A percentile compares a stretch with the other conserved stretches of the same genome.
phyloP scores from a whole-genome alignment of 2,797 vertebrate species.

The Decapterus maruadsi region DNA sequence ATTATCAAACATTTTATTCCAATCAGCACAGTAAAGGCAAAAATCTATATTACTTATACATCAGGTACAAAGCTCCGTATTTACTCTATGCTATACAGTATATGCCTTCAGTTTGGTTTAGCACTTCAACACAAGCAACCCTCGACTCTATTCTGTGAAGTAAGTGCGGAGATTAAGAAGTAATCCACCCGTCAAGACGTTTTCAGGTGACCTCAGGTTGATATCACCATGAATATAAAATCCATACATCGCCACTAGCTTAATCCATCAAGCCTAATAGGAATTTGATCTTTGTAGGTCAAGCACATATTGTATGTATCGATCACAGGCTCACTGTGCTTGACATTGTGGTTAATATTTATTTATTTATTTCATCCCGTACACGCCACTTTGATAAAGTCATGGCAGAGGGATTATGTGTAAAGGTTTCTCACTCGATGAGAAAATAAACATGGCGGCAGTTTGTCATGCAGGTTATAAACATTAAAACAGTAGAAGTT shows the following conservation, averaged over 20 bases:
- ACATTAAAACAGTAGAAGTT: not conserved
- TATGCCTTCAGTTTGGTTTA: not conserved
- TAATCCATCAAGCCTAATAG: constrained; percentile 43
- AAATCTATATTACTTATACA: too few relatives aligned
- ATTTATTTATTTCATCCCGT: constrained; percentile 17
- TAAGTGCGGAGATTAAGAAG: not conserved
- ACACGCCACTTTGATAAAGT: not conserved
- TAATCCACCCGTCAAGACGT: constrained; percentile 22
- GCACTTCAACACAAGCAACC: not conserved
- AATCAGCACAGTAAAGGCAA: not conserved
- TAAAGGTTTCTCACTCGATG: not conserved
- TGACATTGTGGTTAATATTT: constrained; percentile 24
- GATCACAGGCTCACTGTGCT: constrained; percentile 33
- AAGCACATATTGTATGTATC: constrained; percentile 39
- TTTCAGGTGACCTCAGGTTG: constrained; percentile 26
- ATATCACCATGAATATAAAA: constrained; percentile 52
- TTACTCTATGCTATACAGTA: not conserved
- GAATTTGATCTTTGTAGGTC: constrained; percentile 44
- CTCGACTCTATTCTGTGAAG: not conserved
- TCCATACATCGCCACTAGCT: constrained; percentile 21
- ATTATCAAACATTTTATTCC: not conserved
- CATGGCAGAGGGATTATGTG: not conserved
- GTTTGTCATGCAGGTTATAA: not conserved
- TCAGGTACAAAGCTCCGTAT: too few relatives aligned
- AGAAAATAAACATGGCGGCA: not conserved